Evolutionary conservation across 2,113 vertebrate species (phyloP).

Genomic region (Mesocricetus auratus): DNA sequence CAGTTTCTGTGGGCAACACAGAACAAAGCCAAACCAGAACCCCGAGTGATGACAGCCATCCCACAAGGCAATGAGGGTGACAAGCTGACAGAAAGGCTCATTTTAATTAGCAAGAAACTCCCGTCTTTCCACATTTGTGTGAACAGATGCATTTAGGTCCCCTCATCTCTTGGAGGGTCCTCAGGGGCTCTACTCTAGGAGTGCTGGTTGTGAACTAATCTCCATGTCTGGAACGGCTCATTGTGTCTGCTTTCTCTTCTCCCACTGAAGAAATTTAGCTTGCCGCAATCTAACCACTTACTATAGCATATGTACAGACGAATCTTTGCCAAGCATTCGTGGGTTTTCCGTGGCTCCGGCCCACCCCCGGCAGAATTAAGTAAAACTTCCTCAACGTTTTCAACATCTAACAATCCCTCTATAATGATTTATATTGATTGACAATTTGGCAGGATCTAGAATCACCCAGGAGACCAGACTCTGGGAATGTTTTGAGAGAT

Average conservation of each 20-base stretch:
- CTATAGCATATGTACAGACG: background rate
- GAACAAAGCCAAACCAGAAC: background rate
- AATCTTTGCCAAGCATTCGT: background rate
- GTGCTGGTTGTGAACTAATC: slow-evolving; percentile 46
- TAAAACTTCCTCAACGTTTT: background rate
- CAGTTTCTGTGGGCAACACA: background rate
- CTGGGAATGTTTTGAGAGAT: background rate
- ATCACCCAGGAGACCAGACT: background rate
- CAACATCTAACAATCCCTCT: background rate
- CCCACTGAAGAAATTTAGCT: slow-evolving; percentile 30
- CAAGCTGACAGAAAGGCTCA: background rate
- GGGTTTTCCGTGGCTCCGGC: background rate
- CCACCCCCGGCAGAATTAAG: background rate
- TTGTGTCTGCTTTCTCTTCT: slow-evolving; percentile 35
- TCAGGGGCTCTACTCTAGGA: background rate
- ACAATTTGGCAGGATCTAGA: background rate
- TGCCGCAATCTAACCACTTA: background rate
- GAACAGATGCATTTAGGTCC: slow-evolving; percentile 17
- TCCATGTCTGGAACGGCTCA: background rate
- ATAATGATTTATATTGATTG: background rate
- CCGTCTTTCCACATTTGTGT: background rate
- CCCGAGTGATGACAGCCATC: background rate
- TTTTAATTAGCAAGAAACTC: background rate
- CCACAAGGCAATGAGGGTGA: background rate
- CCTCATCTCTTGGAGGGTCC: slow-evolving; percentile 10